Conservation (phyloP, 2,888 invertebrate species). For the Trissoscelio sp. region DNA sequence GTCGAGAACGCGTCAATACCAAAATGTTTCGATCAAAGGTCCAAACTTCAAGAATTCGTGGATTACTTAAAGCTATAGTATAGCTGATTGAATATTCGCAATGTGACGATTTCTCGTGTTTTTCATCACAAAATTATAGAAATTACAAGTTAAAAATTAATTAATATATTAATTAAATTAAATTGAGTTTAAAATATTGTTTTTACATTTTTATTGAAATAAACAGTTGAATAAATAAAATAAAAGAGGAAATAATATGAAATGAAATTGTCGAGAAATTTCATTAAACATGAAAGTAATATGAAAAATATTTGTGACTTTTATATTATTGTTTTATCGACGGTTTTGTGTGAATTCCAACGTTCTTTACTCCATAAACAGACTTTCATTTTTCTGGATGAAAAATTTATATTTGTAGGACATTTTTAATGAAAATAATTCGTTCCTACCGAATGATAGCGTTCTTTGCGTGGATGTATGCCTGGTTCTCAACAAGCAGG, state of each 20-base stretch:
- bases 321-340: background rate
- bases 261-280: no score
- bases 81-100: slow-evolving; percentile 43
- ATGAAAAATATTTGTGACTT: slow-evolving; percentile 7
- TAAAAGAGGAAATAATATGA: no score
- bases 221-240: no score
- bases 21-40: slow-evolving; percentile 62
- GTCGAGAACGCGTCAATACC: slow-evolving; percentile 58
- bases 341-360: background rate
- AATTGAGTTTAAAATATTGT: background rate
- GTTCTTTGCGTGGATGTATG: slow-evolving; percentile 40
- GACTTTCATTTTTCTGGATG: background rate
- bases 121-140: no score
- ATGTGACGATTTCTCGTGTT: slow-evolving; percentile 33
- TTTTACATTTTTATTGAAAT: no score
- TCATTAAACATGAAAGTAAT: no score
- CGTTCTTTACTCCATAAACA: slow-evolving; percentile 5
- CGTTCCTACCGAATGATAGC: slow-evolving; percentile 38
- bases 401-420: slow-evolving; percentile 22
- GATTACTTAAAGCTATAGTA: slow-evolving; percentile 49
- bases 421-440: slow-evolving; percentile 45
- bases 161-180: background rate
- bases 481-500: slow-evolving; percentile 53
- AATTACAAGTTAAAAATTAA: background rate
- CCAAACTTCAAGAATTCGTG: slow-evolving; percentile 51